Percentiles rank a stretch among this genome's conserved stretches.
Conservation (phyloP, 2,888 invertebrate genomes). For the Timema cristinae region DNA sequence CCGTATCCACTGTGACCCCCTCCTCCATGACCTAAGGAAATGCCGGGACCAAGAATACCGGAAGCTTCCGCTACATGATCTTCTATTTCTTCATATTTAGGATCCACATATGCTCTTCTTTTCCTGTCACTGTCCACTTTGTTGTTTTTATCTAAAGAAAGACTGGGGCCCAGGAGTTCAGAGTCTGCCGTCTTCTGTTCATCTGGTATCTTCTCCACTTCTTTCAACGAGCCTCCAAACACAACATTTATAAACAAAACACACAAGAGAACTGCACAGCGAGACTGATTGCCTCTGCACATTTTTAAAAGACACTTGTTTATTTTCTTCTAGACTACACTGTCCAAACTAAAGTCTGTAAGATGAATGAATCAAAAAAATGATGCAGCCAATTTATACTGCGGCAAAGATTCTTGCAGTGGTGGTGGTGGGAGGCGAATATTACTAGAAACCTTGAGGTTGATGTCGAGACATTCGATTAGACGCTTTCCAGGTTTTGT, state of each 20-base stretch:
- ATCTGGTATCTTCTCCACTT: neutral
- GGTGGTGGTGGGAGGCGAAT: too few relatives aligned
- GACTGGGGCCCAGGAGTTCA: neutral
- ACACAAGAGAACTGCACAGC: neutral
- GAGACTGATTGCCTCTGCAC: neutral
- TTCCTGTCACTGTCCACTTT: too few relatives aligned
- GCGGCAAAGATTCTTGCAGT: too few relatives aligned
- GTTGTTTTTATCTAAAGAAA: neutral
- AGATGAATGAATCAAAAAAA: too few relatives aligned
- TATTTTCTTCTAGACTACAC: too few relatives aligned
- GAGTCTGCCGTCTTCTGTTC: neutral
- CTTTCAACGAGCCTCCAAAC: neutral
- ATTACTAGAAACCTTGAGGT: too few relatives aligned
- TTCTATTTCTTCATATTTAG: neutral
- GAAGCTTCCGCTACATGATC: neutral
- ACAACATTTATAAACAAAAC: neutral
- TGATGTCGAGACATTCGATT: too few relatives aligned
- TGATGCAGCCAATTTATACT: too few relatives aligned
- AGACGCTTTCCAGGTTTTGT: too few relatives aligned
- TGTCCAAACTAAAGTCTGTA: too few relatives aligned
- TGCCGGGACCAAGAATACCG: conserved; percentile 5
- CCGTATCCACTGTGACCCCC: conserved; percentile 2
- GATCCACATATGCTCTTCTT: neutral
- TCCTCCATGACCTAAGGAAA: neutral
- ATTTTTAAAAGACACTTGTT: neutral